Base-by-base conservation (phyloP, 2,113 vertebrate genomes). In the Nestor notabilis region DNA sequence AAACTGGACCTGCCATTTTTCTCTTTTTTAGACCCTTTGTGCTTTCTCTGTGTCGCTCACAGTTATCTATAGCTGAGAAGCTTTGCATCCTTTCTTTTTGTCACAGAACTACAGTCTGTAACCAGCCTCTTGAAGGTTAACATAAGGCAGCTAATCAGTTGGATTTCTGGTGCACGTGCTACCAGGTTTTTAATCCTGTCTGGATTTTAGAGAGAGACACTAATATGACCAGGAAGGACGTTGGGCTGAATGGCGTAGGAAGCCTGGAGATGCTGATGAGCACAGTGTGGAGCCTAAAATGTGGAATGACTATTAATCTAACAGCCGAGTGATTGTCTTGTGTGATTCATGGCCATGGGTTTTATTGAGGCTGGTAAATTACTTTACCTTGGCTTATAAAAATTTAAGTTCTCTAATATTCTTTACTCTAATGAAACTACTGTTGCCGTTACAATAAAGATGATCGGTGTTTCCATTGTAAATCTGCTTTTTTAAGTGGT, bases 381-480 rank as follows among this genome's bases (percentile, higher is more conserved):
- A 83, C 91, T 94, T 97, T 87, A 65, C 89, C 94, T 91, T 74
- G 85, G 74, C 91, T 83, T 97, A 64, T 89, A 91, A 92, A 95
- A 87, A 80, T 61, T 87, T 21, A 88, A 93, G 81, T 97, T 95
- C 83, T 92, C 89, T 87, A 63, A 83, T 81, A 7, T 77, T 93
- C 97, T 97, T 95, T 84, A 87, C 96, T 95, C 66, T 95, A 69
- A 79, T 79, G 87, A 94, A 96, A 93, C 83, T 95, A 76, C 90
- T 94, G 93, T 85, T 93, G 83, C 94, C 74, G 33, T 84, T 97
- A 68, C 60, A 96, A 92, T 97, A 95, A 96, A 97, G 89, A 95
- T 93, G 89, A 71, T 93, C 86, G 65, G 94, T 97, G 92, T 97
- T 98, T 96, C 91, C 84, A 96, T 92, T 95, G 50, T 94, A 97